Evolutionary conservation across 2,797 vertebrate genomes (phyloP).

Genomic region (Falco peregrinus): DNA sequence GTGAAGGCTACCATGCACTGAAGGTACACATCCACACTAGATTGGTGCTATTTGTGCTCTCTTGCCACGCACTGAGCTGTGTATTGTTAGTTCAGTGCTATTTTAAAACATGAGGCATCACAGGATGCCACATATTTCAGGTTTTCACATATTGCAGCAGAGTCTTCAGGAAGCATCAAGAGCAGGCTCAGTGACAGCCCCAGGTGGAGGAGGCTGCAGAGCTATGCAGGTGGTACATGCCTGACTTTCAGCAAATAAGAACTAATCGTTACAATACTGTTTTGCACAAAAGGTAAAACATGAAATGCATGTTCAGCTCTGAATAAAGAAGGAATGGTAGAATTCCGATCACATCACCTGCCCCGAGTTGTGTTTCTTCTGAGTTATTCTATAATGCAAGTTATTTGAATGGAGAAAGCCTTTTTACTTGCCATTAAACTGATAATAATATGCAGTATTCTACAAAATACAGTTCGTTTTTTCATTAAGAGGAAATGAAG

Average conservation of each 20-base stretch:
- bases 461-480: neutral
- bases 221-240: neutral
- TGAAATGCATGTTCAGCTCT: neutral
- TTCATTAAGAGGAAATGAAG: neutral
- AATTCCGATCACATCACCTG: neutral
- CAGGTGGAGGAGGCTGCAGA: neutral
- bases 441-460: neutral
- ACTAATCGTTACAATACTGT: neutral
- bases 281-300: neutral
- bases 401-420: neutral
- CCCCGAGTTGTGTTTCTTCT: neutral
- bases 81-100: neutral
- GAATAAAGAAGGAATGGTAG: neutral
- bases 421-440: neutral
- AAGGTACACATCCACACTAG: too few species aligned
- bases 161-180: neutral
- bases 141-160: neutral
- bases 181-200: neutral
- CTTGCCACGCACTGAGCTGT: neutral
- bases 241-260: neutral
- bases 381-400: neutral
- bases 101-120: neutral
- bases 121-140: neutral
- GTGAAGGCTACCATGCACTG: neutral
- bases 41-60: fast-evolving